These are phyloP conservation scores for Gastrophysa polygoni DNA, from an alignment of 2,888 invertebrate species.

Conservation along the genomic window DNA sequence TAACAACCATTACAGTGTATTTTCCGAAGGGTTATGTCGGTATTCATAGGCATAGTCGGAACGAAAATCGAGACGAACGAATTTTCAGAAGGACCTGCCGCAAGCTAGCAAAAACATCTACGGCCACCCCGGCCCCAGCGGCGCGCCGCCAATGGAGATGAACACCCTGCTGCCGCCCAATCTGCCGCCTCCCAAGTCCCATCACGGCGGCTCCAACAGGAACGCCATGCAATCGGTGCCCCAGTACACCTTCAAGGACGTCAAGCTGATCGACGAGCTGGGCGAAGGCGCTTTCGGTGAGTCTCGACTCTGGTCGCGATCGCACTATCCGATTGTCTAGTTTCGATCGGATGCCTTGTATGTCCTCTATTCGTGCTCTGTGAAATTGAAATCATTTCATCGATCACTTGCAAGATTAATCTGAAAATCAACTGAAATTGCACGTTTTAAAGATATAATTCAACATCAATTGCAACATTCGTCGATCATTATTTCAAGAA, in stretches of 20 bases:
- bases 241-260: conserved; percentile 85
- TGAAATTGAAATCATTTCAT: too few relatives aligned
- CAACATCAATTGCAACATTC: too few relatives aligned
- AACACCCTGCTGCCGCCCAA: conserved; percentile 73
- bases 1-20: too few relatives aligned
- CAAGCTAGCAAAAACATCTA: conserved; percentile 82
- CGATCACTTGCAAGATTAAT: too few relatives aligned
- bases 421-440: too few relatives aligned
- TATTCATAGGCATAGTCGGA: neutral
- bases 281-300: conserved; percentile 95
- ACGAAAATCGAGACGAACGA: neutral
- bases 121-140: conserved; percentile 74
- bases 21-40: too few relatives aligned
- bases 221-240: conserved; percentile 66
- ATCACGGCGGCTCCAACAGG: conserved; percentile 49
- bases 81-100: conserved; percentile 66
- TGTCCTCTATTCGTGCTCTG: too few relatives aligned
- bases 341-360: too few relatives aligned
- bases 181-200: conserved; percentile 57
- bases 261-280: conserved; percentile 86
- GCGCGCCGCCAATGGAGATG: conserved; percentile 76
- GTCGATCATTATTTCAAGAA: too few relatives aligned
- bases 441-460: too few relatives aligned
- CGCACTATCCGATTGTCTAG: too few relatives aligned
- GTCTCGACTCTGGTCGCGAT: too few relatives aligned